These are phyloP conservation scores for Herpetotheres cachinnans DNA, from an alignment of 2,113 vertebrate species.

Conservation along the genomic window DNA sequence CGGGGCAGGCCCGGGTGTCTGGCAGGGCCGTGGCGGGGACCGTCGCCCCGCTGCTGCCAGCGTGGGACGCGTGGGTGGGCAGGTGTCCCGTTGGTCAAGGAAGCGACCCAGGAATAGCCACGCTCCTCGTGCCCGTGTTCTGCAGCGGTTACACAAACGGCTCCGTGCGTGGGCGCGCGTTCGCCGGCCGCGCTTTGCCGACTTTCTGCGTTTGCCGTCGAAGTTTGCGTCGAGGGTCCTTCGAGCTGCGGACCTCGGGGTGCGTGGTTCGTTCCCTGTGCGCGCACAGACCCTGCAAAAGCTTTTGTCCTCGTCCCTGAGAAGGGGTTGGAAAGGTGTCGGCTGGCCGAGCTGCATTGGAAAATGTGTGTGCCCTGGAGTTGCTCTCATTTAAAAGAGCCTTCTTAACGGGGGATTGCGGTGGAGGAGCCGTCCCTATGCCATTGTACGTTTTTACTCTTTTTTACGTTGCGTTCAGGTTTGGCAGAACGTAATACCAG, in stretches of 20 bases:
- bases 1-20: background rate
- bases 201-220: background rate
- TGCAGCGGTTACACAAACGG: background rate
- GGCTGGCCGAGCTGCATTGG: background rate
- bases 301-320: background rate
- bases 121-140: background rate
- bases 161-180: background rate
- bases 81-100: background rate
- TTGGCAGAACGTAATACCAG: background rate
- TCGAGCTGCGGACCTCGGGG: background rate
- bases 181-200: rapidly evolving
- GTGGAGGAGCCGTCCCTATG: background rate
- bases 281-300: rapidly evolving
- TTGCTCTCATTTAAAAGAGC: background rate
- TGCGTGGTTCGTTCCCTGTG: background rate
- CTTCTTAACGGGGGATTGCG: background rate
- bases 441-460: background rate
- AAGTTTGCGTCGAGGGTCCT: background rate
- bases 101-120: background rate
- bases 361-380: background rate
- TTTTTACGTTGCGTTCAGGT: background rate
- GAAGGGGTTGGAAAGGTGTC: background rate
- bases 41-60: rapidly evolving
- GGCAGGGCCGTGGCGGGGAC: background rate
- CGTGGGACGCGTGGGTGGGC: background rate